phyloP scores from a whole-genome alignment of 30 jellyfish, hydroid and myxozoan genomes.

The Pelagia noctiluca region DNA sequence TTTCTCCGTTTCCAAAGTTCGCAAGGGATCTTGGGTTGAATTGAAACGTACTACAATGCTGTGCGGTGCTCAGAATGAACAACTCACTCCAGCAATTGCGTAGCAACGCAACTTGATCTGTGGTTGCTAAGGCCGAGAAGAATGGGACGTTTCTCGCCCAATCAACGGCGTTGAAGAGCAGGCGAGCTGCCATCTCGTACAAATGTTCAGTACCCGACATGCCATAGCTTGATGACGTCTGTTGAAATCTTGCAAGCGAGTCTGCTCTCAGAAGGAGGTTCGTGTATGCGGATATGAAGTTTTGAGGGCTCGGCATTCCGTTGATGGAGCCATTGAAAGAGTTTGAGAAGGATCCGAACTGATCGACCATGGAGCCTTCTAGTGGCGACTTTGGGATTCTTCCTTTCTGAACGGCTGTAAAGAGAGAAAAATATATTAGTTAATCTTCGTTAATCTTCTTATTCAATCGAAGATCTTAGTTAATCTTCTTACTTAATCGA shows the following conservation, averaged over 20 bases:
- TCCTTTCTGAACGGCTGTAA: slow-evolving; percentile 97
- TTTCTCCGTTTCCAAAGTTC: slow-evolving; percentile 39
- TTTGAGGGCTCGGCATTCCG: slow-evolving; percentile 75
- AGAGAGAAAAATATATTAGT: neutral
- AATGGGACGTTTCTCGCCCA: slow-evolving; percentile 99
- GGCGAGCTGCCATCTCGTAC: slow-evolving; percentile 85
- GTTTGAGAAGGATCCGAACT: slow-evolving; percentile 66
- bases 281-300: slow-evolving; percentile 89
- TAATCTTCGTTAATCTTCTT: neutral
- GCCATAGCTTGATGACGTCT: slow-evolving; percentile 74
- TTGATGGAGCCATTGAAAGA: slow-evolving; percentile 60
- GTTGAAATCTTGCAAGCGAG: slow-evolving; percentile 80
- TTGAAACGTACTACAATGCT: slow-evolving; percentile 81
- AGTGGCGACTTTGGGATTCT: slow-evolving; percentile 94
- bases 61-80: slow-evolving; percentile 93
- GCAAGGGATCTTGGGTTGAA: slow-evolving; percentile 46
- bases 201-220: slow-evolving; percentile 75
- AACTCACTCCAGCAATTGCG: slow-evolving; percentile 98
- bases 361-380: slow-evolving; percentile 86
- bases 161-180: slow-evolving; percentile 83
- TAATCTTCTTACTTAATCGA: too few species aligned
- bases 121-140: slow-evolving; percentile 93
- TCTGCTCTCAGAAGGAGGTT: slow-evolving; percentile 90
- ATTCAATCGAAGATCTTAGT: too few species aligned
- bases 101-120: slow-evolving; percentile 92